Percentiles rank a stretch among this genome's conserved stretches.
Conservation (phyloP, 2,888 invertebrate genomes). For the Sarcophaga carnaria region DNA sequence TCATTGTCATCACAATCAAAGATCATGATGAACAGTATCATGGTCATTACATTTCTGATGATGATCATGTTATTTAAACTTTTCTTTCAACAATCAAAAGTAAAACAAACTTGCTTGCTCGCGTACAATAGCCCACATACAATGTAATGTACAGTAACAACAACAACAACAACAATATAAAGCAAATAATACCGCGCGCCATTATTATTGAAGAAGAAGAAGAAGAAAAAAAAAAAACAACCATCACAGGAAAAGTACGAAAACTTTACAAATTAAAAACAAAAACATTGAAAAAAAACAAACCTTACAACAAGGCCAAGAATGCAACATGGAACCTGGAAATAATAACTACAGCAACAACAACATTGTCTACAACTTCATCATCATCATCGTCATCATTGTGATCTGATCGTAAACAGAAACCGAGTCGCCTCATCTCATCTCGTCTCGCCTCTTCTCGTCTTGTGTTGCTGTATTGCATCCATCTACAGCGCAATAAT, state of each 20-base stretch:
- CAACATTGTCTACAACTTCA: conserved; percentile 5
- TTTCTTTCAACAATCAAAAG: conserved; percentile 65
- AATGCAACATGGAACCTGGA: conserved; percentile 56
- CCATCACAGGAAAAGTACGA: conserved; percentile 38
- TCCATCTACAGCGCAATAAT: conserved; percentile 19
- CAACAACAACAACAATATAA: not conserved
- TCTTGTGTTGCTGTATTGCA: no score
- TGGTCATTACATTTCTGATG: not conserved
- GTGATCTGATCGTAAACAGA: conserved; percentile 18
- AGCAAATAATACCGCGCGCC: conserved; percentile 30
- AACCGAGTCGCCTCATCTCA: not conserved
- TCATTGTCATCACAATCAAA: conserved; percentile 24
- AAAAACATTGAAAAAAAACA: conserved; percentile 46
- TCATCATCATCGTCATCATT: not conserved
- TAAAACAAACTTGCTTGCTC: conserved; percentile 23
- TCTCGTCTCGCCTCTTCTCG: not conserved
- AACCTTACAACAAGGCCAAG: conserved; percentile 64
- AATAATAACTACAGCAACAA: conserved; percentile 31
- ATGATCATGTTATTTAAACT: conserved; percentile 42
- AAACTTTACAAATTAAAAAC: conserved; percentile 68
- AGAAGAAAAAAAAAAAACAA: conserved; percentile 24
- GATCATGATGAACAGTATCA: not conserved
- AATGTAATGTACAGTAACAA: conserved; percentile 1
- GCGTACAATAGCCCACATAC: not conserved
- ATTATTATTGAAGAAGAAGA: conserved; percentile 44